Conservation (phyloP, 2,113 vertebrate species). For the Uria lomvia region DNA sequence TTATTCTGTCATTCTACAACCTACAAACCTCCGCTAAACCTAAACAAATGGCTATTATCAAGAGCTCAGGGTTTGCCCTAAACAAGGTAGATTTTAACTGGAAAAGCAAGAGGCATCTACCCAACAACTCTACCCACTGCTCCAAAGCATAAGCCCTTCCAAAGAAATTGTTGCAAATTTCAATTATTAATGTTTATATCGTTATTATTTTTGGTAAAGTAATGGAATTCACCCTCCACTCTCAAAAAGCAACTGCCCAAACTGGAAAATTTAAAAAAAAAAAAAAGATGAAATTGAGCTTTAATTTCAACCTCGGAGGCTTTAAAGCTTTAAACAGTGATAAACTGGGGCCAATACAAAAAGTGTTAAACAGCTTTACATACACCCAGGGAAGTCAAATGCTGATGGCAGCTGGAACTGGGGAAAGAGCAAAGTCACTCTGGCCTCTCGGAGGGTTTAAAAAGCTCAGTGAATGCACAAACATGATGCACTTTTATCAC, state of each 20-base stretch:
- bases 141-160: neutral
- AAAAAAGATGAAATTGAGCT: neutral
- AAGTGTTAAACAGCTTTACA: neutral
- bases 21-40: neutral
- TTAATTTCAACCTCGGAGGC: neutral
- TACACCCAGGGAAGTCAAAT: neutral
- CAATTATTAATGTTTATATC: neutral
- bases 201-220: neutral
- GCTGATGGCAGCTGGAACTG: neutral
- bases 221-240: neutral
- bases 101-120: neutral
- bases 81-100: neutral
- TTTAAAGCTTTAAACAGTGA: neutral
- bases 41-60: neutral
- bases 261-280: neutral
- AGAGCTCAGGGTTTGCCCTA: neutral
- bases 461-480: neutral
- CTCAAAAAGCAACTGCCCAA: neutral
- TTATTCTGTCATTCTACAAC: neutral
- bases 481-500: neutral
- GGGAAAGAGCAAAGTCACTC: neutral
- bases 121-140: neutral
- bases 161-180: neutral
- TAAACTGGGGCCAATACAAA: fast-evolving
- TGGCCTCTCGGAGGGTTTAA: neutral